Evolutionary conservation across 1,140 invertebrate species (phyloP).

Genomic region (Drosophila varians): DNA sequence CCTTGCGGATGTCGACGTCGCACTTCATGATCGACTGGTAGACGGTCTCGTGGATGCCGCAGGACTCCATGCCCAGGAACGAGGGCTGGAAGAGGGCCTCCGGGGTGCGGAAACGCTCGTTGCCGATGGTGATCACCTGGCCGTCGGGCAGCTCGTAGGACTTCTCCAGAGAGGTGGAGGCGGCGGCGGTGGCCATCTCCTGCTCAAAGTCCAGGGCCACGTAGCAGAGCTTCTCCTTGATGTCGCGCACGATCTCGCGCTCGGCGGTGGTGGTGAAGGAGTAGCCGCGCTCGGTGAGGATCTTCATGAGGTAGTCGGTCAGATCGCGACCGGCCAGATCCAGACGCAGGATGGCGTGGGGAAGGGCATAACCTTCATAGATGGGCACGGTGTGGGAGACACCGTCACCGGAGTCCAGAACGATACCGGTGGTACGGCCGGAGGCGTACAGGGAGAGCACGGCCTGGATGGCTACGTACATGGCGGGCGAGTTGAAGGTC

Average conservation of each 20-base stretch:
- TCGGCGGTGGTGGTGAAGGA: constrained; percentile 90
- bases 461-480: constrained; percentile 90
- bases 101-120: constrained; percentile 96
- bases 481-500: constrained; percentile 91
- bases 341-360: constrained; percentile 93
- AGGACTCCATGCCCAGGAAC: constrained; percentile 95
- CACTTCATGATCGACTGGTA: constrained; percentile 98
- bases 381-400: constrained; percentile 94
- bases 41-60: constrained; percentile 95
- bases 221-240: constrained; percentile 94
- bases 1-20: constrained; percentile 95
- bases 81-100: constrained; percentile 96
- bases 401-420: constrained; percentile 92
- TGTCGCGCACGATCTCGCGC: constrained; percentile 93
- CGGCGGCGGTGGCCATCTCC: constrained; percentile 93
- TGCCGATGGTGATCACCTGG: constrained; percentile 95
- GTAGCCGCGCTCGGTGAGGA: constrained; percentile 92
- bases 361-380: constrained; percentile 91
- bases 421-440: constrained; percentile 94
- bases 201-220: constrained; percentile 93
- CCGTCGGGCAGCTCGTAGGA: constrained; percentile 94
- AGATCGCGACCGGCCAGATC: constrained; percentile 95
- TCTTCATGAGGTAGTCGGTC: constrained; percentile 94
- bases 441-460: constrained; percentile 92
- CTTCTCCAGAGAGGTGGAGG: constrained; percentile 92